Percentiles rank a stretch among this genome's conserved stretches.
These are phyloP conservation scores for Onychomys torridus DNA, from an alignment of 2,797 vertebrate genomes.

Conservation along the genomic window DNA sequence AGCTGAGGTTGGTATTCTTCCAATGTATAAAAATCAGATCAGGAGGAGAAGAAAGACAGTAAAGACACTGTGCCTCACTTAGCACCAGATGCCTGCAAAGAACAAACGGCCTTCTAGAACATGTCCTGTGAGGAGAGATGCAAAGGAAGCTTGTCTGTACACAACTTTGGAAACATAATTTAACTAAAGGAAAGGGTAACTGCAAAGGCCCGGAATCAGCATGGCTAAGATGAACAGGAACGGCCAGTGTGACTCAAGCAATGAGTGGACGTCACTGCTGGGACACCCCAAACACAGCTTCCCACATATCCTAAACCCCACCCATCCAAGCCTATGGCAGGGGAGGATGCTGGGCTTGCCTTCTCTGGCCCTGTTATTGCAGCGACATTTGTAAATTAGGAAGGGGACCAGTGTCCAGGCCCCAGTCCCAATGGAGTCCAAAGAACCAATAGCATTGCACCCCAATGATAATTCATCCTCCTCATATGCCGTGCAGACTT, in stretches of 20 bases:
- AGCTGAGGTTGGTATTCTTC: not conserved
- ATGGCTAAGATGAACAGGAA: not conserved
- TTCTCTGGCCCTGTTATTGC: not conserved
- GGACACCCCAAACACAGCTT: not conserved
- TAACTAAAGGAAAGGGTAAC: not conserved
- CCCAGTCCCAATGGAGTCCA: not conserved
- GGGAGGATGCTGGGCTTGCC: not conserved
- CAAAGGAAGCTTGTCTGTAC: not conserved
- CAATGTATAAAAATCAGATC: not conserved
- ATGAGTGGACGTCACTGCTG: fast-evolving
- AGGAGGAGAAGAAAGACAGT: not conserved
- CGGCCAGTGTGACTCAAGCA: no score
- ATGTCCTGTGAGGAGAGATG: not conserved
- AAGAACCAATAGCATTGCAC: not conserved
- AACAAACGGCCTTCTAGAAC: not conserved
- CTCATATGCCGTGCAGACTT: fast-evolving
- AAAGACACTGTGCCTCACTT: not conserved
- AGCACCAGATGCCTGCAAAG: not conserved
- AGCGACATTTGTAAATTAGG: not conserved
- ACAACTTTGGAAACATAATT: not conserved
- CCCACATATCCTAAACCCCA: fast-evolving
- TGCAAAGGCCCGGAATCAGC: not conserved
- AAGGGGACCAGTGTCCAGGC: not conserved
- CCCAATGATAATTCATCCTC: not conserved
- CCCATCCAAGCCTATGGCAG: fast-evolving